Conservation (phyloP, 2,797 vertebrate species). For the Sciurus vulgaris region DNA sequence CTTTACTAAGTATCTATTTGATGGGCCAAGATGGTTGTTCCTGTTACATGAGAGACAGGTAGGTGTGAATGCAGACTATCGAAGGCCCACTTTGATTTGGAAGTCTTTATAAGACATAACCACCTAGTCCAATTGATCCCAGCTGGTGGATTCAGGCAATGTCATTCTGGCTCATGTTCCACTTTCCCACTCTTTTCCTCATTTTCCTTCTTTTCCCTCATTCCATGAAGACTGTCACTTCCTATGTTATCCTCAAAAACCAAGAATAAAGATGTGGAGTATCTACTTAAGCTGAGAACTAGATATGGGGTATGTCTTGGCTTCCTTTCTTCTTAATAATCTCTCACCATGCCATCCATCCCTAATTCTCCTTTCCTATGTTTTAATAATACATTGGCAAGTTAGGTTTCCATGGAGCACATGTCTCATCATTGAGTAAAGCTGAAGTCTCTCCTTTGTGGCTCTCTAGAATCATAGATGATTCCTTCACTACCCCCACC, state of each 20-base stretch:
- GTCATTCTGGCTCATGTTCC: not conserved
- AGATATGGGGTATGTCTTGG: not conserved
- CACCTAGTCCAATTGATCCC: not conserved
- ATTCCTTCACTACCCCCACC: not conserved
- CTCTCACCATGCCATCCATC: not conserved
- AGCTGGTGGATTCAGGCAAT: not conserved
- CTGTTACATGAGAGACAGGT: not conserved
- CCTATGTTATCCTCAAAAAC: not conserved
- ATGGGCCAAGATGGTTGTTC: not conserved
- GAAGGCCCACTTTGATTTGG: not conserved
- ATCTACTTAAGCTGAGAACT: not conserved
- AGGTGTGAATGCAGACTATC: fast-evolving
- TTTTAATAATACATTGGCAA: not conserved
- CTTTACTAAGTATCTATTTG: not conserved
- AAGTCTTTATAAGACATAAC: not conserved
- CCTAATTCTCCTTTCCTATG: not conserved
- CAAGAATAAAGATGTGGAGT: not conserved
- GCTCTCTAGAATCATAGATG: not conserved
- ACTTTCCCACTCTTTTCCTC: not conserved
- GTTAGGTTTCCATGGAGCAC: not conserved
- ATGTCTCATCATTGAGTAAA: not conserved
- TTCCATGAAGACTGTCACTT: not conserved
- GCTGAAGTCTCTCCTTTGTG: not conserved
- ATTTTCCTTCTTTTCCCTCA: not conserved
- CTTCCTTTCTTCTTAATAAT: not conserved